These are phyloP conservation scores for Tricholauxania praeusta DNA, from an alignment of 2,888 invertebrate genomes.

Conservation along the genomic window DNA sequence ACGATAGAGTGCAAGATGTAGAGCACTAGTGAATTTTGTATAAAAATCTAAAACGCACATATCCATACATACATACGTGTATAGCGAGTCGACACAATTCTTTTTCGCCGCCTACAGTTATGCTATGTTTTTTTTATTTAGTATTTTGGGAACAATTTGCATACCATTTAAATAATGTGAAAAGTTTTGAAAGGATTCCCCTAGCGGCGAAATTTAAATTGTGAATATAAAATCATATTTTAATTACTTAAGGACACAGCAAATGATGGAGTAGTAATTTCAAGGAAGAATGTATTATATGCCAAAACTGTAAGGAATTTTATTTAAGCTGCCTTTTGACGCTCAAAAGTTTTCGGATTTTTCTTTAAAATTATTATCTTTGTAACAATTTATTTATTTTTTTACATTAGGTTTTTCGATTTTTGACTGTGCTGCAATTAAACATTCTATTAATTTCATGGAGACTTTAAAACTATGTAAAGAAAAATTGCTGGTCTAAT, in stretches of 20 bases:
- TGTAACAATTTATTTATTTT: no score
- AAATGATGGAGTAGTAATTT: neutral
- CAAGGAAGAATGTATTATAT: neutral
- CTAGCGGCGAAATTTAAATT: neutral
- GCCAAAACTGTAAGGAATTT: no score
- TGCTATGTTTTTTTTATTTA: neutral
- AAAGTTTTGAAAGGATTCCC: neutral
- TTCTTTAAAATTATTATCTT: no score
- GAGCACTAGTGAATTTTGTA: neutral
- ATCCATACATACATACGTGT: neutral
- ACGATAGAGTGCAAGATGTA: neutral
- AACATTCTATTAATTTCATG: no score
- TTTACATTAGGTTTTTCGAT: no score
- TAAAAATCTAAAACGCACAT: neutral
- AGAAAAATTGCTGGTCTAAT: no score
- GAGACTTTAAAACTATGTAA: no score
- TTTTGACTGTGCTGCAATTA: no score
- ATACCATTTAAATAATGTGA: conserved; percentile 13
- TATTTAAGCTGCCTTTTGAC: no score
- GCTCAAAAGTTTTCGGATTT: no score
- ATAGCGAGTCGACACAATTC: neutral
- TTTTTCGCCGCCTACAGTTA: neutral
- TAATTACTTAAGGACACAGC: neutral
- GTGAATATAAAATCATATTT: neutral
- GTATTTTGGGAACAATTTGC: conserved; percentile 16